Percentiles rank a stretch among this genome's conserved stretches.
phyloP scores from a whole-genome alignment of 2,113 vertebrate species.

The Barnardius zonarius region DNA sequence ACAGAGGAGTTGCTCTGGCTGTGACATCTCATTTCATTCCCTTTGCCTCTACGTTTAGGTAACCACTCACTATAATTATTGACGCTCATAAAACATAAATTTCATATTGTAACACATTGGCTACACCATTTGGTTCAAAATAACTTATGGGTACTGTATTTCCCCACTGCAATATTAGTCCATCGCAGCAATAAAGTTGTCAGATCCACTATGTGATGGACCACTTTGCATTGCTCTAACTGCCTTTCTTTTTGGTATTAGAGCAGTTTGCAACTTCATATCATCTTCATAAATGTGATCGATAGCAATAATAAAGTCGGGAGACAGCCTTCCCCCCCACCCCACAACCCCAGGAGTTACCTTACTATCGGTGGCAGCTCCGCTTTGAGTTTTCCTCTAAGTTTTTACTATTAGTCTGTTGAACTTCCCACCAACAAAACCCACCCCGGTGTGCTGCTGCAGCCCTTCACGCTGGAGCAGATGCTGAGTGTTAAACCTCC shows the following conservation, averaged over 20 bases:
- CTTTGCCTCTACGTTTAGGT: conserved; percentile 11
- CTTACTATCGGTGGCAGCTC: not conserved
- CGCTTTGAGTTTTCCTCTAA: rapidly evolving
- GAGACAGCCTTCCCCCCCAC: not conserved
- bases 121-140: conserved; percentile 9
- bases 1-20: not conserved
- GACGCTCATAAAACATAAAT: conserved; percentile 33
- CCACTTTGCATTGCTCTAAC: conserved; percentile 55
- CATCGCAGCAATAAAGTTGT: conserved; percentile 55
- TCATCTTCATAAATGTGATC: conserved; percentile 57
- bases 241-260: conserved; percentile 19
- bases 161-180: not conserved
- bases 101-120: not conserved
- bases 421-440: not conserved
- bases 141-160: conserved; percentile 23
- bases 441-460: too few relatives aligned
- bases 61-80: conserved; percentile 58
- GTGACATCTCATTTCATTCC: not conserved
- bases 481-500: not conserved
- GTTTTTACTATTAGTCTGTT: not conserved
- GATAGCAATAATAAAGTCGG: conserved; percentile 41
- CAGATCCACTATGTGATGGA: conserved; percentile 26
- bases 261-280: conserved; percentile 46
- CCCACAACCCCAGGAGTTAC: not conserved
- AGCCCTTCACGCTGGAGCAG: not conserved